Evolutionary conservation across 2,797 vertebrate genomes (phyloP).

Genomic region (Neosalanx taihuensis): DNA sequence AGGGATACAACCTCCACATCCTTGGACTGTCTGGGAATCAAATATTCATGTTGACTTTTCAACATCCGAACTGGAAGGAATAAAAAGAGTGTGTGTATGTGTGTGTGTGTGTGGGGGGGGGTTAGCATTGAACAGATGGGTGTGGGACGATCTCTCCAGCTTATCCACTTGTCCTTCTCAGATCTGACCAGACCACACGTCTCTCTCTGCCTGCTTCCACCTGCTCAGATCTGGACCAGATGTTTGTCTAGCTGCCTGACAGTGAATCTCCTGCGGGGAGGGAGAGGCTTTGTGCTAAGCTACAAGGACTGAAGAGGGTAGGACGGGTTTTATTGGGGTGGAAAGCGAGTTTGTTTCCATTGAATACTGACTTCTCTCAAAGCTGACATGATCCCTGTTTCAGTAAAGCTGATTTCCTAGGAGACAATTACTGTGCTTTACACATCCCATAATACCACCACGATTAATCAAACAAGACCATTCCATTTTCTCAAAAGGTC

Average conservation of each 20-base stretch:
- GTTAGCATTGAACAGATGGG: neutral
- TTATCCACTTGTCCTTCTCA: slow-evolving; percentile 9
- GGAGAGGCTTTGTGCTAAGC: slow-evolving; percentile 3
- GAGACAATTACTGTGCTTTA: neutral
- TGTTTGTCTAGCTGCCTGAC: slow-evolving; percentile 34
- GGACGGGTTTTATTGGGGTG: neutral
- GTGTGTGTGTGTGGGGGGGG: no score
- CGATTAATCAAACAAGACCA: neutral
- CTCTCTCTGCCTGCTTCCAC: slow-evolving; percentile 29
- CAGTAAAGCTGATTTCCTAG: no score
- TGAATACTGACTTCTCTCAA: neutral
- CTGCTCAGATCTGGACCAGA: slow-evolving; percentile 19
- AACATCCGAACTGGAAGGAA: neutral
- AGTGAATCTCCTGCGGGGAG: slow-evolving; percentile 11
- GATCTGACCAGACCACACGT: slow-evolving; percentile 1
- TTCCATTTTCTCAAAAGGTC: neutral
- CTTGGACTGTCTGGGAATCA: slow-evolving; percentile 4
- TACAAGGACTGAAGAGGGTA: neutral
- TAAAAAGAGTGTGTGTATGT: neutral
- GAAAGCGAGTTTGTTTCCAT: no score
- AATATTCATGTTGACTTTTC: slow-evolving; percentile 22
- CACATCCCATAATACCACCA: neutral
- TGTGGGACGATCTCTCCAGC: neutral
- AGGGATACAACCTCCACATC: slow-evolving; percentile 14
- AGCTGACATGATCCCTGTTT: neutral